A percentile compares a stretch with the other conserved stretches of the same genome.
Evolutionary conservation across 2,888 invertebrate species (phyloP).

Genomic region (Tineola bisselliella): DNA sequence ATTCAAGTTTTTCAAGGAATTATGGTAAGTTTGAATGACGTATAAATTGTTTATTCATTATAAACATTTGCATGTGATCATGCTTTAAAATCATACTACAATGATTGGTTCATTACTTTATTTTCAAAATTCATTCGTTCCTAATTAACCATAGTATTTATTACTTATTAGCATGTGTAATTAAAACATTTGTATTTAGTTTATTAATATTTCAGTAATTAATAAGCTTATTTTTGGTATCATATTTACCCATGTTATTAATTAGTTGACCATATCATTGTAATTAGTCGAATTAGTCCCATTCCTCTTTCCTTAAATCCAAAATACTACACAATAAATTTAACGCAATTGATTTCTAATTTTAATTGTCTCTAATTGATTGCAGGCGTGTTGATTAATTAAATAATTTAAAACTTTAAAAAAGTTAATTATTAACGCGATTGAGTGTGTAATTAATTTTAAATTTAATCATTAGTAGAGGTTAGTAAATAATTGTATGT

Average conservation of each 20-base stretch:
- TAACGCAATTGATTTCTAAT: no score
- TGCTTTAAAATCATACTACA: neutral
- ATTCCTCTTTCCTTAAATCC: neutral
- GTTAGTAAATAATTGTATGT: neutral
- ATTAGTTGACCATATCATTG: neutral
- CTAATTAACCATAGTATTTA: neutral
- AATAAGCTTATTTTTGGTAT: no score
- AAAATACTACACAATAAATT: neutral
- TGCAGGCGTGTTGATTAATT: no score
- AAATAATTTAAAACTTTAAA: no score
- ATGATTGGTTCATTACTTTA: neutral
- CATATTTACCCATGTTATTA: neutral
- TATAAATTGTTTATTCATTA: neutral
- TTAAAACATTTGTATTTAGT: neutral
- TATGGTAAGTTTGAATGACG: neutral
- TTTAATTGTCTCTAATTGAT: no score
- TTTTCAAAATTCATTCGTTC: neutral
- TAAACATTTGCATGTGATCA: constrained; percentile 1
- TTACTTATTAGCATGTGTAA: neutral
- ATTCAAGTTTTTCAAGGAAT: neutral
- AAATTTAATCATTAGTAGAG: no score
- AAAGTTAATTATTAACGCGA: no score
- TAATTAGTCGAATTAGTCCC: neutral
- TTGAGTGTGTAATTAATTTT: no score
- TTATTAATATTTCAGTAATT: neutral